Percentiles rank a stretch among this genome's conserved stretches.
Evolutionary conservation across 2,113 vertebrate genomes (phyloP).

Genomic region (Cercocebus atys): DNA sequence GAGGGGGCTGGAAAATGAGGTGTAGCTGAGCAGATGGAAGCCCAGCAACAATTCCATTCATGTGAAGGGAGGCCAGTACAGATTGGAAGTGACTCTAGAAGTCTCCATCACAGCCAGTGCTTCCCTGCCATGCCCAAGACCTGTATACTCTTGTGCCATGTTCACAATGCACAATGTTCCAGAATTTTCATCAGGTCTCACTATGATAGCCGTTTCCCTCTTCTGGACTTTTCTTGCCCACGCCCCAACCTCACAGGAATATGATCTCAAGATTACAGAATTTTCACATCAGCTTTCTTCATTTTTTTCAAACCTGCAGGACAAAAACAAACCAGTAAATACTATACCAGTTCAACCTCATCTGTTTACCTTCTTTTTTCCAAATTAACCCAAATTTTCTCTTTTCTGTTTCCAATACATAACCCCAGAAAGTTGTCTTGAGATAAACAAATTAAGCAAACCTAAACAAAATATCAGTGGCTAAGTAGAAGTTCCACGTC

Average conservation of each 20-base stretch:
- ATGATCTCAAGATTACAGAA: not conserved
- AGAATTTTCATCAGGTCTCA: not conserved
- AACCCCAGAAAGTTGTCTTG: not conserved
- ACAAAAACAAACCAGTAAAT: not conserved
- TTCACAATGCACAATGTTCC: not conserved
- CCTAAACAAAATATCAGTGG: not conserved
- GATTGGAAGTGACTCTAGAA: not conserved
- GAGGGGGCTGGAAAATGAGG: not conserved
- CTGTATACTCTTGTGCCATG: too few species aligned
- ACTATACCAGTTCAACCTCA: not conserved
- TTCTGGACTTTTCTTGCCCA: not conserved
- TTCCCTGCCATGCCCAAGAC: not conserved
- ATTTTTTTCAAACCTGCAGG: not conserved
- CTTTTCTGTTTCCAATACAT: not conserved
- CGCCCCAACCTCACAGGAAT: not conserved
- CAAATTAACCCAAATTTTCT: not conserved
- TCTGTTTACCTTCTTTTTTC: not conserved
- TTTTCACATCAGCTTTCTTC: not conserved
- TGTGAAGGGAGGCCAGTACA: not conserved
- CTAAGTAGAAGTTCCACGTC: not conserved
- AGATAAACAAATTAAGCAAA: slow-evolving; percentile 3
- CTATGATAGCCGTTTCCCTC: accelerated
- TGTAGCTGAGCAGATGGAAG: not conserved
- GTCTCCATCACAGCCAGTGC: not conserved
- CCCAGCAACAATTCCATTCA: not conserved